Base-by-base conservation (phyloP, 2,888 invertebrate species). In the Zaprionus obscuricornis region DNA sequence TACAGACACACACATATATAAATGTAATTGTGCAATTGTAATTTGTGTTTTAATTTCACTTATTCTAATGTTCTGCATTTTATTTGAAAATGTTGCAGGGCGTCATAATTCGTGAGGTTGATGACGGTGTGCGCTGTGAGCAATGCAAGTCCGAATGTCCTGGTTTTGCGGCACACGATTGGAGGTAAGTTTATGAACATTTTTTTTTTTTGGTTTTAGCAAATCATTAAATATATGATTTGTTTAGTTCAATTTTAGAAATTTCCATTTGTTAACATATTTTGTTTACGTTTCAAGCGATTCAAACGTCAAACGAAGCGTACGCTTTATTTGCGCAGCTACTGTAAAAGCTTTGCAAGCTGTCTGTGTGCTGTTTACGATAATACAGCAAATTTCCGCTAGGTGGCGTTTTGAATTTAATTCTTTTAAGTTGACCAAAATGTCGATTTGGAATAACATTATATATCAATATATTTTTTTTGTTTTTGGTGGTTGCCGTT, bases 71-170 rank as follows among this genome's bases (percentile, higher is more conserved):
- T n/a, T n/a, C n/a, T n/a, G n/a, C n/a, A n/a, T n/a, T n/a, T n/a
- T n/a, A n/a, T n/a, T 52, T 56, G 39, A n/a, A 59, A 34, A 43
- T 65, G 51, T 92, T 92, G 1, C 93, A 97, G 97, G 96, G 95
- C 71, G 95, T 96, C 63, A 92, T 96, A 85, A 95, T 97, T 87
- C 94, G 95, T 86, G 97, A 97, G 91, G 96, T 96, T 64, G 95
- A 95, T 74, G 87, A 89, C 18, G 97, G 96, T 16, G 95, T 96
- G 81, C 95, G 96, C 29, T 97, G 97, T 87, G 93, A 95, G 87
- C 93, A 94, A 87, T 97, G 97, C 88, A 94, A 93, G 52, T 94
- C 95, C 84, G 92, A 93, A 63, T 97, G 97, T 89, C 92, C 94
- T 8, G 97, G 97, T 39, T 97, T 96, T 90, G 93, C 93, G 57